Conservation (phyloP, 2,797 vertebrate species). For the Acanthurus leucopareius region DNA sequence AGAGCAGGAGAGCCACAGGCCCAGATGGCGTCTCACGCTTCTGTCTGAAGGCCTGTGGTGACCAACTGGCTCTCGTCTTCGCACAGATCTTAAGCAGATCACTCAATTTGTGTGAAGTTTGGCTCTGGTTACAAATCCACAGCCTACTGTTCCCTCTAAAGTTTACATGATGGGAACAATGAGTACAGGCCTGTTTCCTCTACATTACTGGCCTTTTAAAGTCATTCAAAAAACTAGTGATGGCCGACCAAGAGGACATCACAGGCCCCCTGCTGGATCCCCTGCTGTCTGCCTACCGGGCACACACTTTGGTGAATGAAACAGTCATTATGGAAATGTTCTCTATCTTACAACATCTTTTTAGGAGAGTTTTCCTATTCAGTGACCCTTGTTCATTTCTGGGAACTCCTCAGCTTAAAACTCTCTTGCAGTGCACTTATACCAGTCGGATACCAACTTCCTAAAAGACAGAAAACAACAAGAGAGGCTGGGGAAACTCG, state of each 20-base stretch:
- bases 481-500: not conserved
- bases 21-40: conserved; percentile 43
- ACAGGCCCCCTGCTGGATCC: conserved; percentile 31
- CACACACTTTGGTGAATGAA: conserved; percentile 47
- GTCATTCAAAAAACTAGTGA: conserved; percentile 23
- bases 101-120: conserved; percentile 35
- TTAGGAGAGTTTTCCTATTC: conserved; percentile 16
- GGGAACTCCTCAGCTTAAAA: not conserved
- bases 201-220: conserved; percentile 20
- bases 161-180: conserved; percentile 12
- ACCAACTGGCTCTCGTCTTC: conserved; percentile 54
- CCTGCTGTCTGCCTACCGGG: conserved; percentile 41
- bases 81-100: conserved; percentile 49
- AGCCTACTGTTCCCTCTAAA: conserved; percentile 4
- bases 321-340: conserved; percentile 37
- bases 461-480: not conserved
- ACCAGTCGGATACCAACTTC: conserved; percentile 6
- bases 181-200: conserved; percentile 12
- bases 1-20: conserved; percentile 36
- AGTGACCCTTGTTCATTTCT: not conserved
- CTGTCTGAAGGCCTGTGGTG: conserved; percentile 52
- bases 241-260: conserved; percentile 38
- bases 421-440: not conserved
- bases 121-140: conserved; percentile 15
- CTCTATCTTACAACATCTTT: conserved; percentile 25